These are phyloP conservation scores for Chelonoidis abingdonii DNA, from an alignment of 2,113 vertebrate genomes.

Conservation along the genomic window DNA sequence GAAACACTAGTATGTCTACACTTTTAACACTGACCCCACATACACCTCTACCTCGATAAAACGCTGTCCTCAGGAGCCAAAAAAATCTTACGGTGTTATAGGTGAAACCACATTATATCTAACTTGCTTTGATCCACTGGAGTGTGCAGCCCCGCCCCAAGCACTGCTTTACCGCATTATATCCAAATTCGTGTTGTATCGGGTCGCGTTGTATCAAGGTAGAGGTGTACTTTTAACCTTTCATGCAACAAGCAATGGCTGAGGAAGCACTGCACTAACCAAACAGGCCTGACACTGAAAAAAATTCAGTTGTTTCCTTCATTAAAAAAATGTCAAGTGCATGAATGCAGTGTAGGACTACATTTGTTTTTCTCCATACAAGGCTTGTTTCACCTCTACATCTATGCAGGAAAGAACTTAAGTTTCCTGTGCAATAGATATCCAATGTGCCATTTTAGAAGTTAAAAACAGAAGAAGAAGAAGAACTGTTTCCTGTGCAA, in stretches of 20 bases:
- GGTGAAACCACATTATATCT: too few relatives aligned
- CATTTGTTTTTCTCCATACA: neutral
- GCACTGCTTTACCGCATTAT: too few relatives aligned
- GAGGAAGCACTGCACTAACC: neutral
- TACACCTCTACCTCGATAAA: too few relatives aligned
- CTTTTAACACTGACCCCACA: rapidly evolving
- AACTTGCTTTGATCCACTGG: too few relatives aligned
- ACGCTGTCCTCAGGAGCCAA: too few relatives aligned
- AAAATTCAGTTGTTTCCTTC: neutral
- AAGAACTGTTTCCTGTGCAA: neutral
- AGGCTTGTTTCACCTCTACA: neutral
- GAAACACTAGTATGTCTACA: neutral
- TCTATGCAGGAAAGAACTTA: neutral
- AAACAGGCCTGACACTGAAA: neutral
- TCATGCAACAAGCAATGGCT: neutral
- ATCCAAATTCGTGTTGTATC: too few relatives aligned
- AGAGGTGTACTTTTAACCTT: neutral
- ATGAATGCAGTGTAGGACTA: neutral
- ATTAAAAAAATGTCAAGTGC: neutral
- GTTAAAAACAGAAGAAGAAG: neutral
- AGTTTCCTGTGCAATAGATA: neutral
- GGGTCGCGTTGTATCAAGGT: too few relatives aligned
- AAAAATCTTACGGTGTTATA: too few relatives aligned
- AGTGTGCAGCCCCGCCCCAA: too few relatives aligned
- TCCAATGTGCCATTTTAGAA: neutral